These are phyloP conservation scores for Labeo rohita DNA, from an alignment of 2,113 vertebrate species.

Conservation along the genomic window DNA sequence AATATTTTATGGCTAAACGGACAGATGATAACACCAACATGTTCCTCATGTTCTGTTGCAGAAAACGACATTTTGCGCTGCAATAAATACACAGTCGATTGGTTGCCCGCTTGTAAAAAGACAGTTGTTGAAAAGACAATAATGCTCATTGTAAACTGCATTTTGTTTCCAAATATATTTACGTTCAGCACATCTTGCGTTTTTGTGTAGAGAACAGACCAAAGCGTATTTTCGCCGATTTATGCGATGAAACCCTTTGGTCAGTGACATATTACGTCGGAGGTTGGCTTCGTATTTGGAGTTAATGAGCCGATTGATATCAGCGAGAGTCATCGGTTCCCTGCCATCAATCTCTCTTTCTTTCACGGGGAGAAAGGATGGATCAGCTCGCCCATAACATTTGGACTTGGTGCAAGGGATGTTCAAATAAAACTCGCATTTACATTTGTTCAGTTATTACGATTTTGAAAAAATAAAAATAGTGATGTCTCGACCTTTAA, in stretches of 20 bases:
- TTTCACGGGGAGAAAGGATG: conserved; percentile 30
- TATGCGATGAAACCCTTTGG: conserved; percentile 61
- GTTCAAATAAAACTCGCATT: conserved; percentile 1
- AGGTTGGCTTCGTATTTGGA: conserved; percentile 74
- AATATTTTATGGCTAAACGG: not conserved
- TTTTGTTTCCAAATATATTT: not conserved
- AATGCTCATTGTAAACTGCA: not conserved
- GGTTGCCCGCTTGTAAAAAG: not conserved
- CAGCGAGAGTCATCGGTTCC: conserved; percentile 71
- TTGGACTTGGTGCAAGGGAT: conserved; percentile 22
- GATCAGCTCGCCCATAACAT: conserved; percentile 36
- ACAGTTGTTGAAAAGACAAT: not conserved
- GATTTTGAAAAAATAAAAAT: not conserved
- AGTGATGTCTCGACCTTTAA: not conserved
- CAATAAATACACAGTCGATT: not conserved
- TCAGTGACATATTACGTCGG: conserved; percentile 71
- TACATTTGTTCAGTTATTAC: not conserved
- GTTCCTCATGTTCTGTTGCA: too few relatives aligned
- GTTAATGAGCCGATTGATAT: conserved; percentile 82
- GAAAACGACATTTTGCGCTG: not conserved
- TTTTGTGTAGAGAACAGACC: conserved; percentile 17
- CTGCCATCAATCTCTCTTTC: conserved; percentile 73
- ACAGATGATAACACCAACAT: not conserved
- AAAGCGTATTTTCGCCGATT: not conserved
- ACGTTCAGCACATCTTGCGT: not conserved